These are phyloP conservation scores for Calephelis nemesis DNA, from an alignment of 1,140 invertebrate species.

Conservation along the genomic window DNA sequence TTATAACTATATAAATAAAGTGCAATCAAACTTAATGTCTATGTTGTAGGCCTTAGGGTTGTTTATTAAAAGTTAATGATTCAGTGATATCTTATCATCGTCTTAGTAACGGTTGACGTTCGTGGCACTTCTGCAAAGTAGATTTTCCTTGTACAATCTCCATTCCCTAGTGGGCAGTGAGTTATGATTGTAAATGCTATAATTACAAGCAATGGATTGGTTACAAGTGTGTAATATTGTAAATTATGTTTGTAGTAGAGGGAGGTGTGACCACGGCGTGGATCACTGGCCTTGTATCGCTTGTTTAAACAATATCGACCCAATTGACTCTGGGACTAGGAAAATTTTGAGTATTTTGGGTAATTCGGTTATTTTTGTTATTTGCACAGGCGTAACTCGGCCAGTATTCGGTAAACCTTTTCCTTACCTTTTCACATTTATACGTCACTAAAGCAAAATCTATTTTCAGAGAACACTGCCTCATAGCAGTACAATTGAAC, in stretches of 20 bases:
- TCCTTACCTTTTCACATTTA: neutral
- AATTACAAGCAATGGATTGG: constrained; percentile 27
- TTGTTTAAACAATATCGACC: constrained; percentile 59
- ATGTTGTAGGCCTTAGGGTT: neutral
- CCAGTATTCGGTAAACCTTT: neutral
- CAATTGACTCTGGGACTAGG: constrained; percentile 53
- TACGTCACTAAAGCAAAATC: too few relatives aligned
- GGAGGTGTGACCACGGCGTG: constrained; percentile 42
- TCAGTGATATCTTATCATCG: constrained; percentile 30
- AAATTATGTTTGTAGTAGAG: constrained; percentile 38
- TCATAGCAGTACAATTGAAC: too few relatives aligned
- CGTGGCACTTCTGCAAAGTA: constrained; percentile 8
- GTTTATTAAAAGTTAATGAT: constrained; percentile 16
- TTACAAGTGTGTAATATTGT: constrained; percentile 27
- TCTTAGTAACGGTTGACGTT: constrained; percentile 26
- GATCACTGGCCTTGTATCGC: constrained; percentile 59
- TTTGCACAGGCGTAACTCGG: neutral
- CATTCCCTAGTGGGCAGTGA: constrained; percentile 20
- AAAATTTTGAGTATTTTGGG: constrained; percentile 43
- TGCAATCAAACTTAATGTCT: neutral
- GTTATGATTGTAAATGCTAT: constrained; percentile 7
- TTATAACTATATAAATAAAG: neutral
- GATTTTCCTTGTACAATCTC: constrained; percentile 19
- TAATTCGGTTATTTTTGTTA: constrained; percentile 34
- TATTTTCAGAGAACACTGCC: too few relatives aligned